Conservation (phyloP, 2,113 vertebrate species). For the Ornithorhynchus anatinus region DNA sequence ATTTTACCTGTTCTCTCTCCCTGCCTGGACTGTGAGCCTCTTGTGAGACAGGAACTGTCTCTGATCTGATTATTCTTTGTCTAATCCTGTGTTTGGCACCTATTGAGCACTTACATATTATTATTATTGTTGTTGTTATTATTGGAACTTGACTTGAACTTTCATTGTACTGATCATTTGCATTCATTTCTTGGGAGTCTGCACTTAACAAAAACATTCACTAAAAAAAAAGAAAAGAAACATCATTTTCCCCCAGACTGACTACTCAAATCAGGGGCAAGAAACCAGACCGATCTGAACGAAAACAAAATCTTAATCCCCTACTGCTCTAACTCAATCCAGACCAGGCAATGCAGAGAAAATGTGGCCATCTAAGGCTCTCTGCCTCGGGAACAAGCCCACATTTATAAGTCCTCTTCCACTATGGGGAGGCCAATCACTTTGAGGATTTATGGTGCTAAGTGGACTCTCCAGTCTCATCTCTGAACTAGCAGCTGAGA, state of each 20-base stretch:
- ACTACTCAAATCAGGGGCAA: background rate
- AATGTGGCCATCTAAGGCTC: background rate
- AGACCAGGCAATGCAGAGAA: background rate
- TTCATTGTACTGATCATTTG: too few relatives aligned
- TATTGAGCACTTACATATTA: too few relatives aligned
- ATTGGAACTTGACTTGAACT: too few relatives aligned
- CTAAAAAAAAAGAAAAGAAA: too few relatives aligned
- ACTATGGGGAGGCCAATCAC: conserved; percentile 15
- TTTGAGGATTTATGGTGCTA: background rate
- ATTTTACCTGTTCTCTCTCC: too few relatives aligned
- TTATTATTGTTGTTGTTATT: too few relatives aligned
- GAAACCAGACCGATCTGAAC: background rate
- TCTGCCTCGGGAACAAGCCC: background rate
- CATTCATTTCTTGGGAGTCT: too few relatives aligned
- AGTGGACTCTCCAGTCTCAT: background rate
- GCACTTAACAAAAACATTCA: too few relatives aligned
- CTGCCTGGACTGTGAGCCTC: too few relatives aligned
- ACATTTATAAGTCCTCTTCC: background rate
- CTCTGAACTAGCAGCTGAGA: conserved; percentile 1
- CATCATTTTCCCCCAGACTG: background rate
- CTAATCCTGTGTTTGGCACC: too few relatives aligned
- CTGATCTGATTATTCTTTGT: too few relatives aligned
- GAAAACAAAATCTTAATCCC: background rate
- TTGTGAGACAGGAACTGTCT: too few relatives aligned
- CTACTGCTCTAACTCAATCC: background rate